These are phyloP conservation scores for Adelosebastes latens DNA, from an alignment of 2,797 vertebrate species.

Conservation along the genomic window DNA sequence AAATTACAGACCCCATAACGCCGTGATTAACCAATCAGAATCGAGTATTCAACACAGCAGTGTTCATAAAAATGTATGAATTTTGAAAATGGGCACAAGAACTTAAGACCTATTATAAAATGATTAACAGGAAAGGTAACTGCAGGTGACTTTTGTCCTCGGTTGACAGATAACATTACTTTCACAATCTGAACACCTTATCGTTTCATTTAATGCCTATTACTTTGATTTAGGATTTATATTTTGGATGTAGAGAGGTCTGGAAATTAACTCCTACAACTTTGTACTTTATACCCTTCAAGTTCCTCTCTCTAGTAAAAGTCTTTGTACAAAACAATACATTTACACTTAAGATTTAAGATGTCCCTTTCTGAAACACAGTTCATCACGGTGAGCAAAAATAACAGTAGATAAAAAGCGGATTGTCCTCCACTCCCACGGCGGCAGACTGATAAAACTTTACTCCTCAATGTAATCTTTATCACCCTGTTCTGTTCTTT, in stretches of 20 bases:
- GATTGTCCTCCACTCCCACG: conserved; percentile 11
- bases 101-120: background rate
- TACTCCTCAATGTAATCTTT: conserved; percentile 45
- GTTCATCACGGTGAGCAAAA: conserved; percentile 41
- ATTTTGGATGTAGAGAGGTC: background rate
- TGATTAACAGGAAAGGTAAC: background rate
- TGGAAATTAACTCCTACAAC: background rate
- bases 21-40: too few relatives aligned
- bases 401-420: conserved; percentile 43
- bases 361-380: conserved; percentile 34
- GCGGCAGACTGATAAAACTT: conserved; percentile 38
- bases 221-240: conserved; percentile 1
- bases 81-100: background rate
- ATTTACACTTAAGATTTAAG: conserved; percentile 50
- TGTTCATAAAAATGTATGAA: too few relatives aligned
- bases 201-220: background rate
- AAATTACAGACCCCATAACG: too few relatives aligned
- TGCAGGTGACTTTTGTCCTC: background rate
- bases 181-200: background rate
- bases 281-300: conserved; percentile 5
- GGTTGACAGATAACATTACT: background rate
- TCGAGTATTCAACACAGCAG: too few relatives aligned
- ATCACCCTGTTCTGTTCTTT: conserved; percentile 43
- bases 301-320: conserved; percentile 14
- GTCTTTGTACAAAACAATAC: conserved; percentile 6